Percentiles rank a stretch among this genome's conserved stretches.
phyloP scores from a whole-genome alignment of 2,888 invertebrate genomes.

The Cantharis rufa region DNA sequence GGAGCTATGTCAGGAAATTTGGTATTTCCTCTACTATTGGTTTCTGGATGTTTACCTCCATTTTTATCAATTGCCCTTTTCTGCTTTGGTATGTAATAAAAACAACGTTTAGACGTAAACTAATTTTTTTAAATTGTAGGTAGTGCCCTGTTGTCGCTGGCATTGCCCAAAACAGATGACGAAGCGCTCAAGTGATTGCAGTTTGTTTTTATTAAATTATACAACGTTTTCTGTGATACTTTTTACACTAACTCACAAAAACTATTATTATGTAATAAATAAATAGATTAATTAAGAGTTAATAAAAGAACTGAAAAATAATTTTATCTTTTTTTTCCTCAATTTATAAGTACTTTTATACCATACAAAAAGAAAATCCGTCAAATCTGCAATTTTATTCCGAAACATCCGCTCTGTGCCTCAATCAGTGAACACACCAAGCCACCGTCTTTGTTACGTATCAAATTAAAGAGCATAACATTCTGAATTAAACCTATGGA shows the following conservation, averaged over 20 bases:
- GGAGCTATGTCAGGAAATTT: constrained; percentile 75
- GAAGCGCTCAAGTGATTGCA: constrained; percentile 31
- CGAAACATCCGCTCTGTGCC: too few relatives aligned
- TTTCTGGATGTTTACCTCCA: constrained; percentile 72
- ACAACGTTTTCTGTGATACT: neutral
- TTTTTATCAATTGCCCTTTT: constrained; percentile 69
- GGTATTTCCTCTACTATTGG: constrained; percentile 69
- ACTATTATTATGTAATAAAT: neutral
- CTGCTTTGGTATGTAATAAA: constrained; percentile 59
- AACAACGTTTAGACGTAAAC: neutral
- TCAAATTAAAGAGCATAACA: neutral
- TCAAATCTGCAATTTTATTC: too few relatives aligned
- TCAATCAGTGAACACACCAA: too few relatives aligned
- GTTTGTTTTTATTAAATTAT: neutral
- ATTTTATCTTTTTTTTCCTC: too few relatives aligned
- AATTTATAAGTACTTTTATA: too few relatives aligned
- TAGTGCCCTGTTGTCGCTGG: constrained; percentile 28
- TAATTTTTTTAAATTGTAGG: constrained; percentile 30
- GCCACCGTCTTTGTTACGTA: neutral
- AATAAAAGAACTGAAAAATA: too few relatives aligned
- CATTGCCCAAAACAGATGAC: constrained; percentile 38
- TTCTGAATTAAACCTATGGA: too few relatives aligned
- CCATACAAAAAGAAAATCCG: too few relatives aligned
- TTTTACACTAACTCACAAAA: neutral
- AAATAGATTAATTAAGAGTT: neutral